Conservation (phyloP, 2,888 invertebrate genomes). For the Subacronicta megacephala region DNA sequence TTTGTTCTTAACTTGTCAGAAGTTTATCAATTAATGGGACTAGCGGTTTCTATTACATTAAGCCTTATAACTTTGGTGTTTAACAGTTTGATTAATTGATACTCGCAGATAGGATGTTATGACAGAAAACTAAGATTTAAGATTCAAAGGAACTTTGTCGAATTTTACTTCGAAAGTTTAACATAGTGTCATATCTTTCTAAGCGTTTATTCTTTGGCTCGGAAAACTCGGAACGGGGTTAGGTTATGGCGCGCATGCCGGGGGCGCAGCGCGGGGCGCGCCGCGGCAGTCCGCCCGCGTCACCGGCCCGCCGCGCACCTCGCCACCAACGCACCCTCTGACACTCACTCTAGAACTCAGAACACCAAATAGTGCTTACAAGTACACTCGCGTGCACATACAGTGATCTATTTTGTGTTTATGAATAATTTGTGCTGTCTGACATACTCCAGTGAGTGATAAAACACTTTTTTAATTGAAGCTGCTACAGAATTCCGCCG, state of each 20-base stretch:
- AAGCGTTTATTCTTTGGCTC: constrained; percentile 64
- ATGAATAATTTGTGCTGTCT: constrained; percentile 34
- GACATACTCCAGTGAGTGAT: constrained; percentile 41
- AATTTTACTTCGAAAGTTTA: constrained; percentile 11
- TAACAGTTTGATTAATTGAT: background rate
- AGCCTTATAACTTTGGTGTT: background rate
- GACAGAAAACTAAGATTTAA: constrained; percentile 1
- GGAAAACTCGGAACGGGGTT: constrained; percentile 65
- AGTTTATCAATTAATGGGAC: constrained; percentile 8
- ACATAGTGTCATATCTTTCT: constrained; percentile 57
- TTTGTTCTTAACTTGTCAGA: constrained; percentile 1
- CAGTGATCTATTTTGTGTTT: constrained; percentile 42
- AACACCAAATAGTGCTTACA: constrained; percentile 49
- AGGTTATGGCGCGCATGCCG: constrained; percentile 72
- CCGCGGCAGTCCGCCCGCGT: constrained; percentile 75
- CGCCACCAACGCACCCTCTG: constrained; percentile 28
- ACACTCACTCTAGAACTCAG: constrained; percentile 40
- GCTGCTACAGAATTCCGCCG: constrained; percentile 22
- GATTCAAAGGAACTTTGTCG: constrained; percentile 1
- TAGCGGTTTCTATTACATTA: background rate
- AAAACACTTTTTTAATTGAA: constrained; percentile 33
- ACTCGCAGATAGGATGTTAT: background rate
- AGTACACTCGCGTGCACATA: constrained; percentile 47
- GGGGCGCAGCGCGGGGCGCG: constrained; percentile 65
- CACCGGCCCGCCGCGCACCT: constrained; percentile 66